phyloP scores from a whole-genome alignment of 1,140 invertebrate genomes.

The Leptopilina boulardi region DNA sequence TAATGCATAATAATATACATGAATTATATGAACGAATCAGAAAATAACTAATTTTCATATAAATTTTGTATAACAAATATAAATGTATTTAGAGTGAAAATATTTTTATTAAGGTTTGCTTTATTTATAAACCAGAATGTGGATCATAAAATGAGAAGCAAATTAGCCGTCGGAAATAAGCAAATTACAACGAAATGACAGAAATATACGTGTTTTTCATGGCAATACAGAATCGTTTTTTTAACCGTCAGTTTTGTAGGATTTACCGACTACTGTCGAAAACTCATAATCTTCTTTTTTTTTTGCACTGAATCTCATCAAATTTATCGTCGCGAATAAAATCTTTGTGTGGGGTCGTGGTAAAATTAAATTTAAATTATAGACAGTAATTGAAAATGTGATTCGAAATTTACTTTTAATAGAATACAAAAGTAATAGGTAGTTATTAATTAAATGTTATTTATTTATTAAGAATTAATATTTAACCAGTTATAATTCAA shows the following conservation, averaged over 20 bases:
- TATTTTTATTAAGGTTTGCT: neutral
- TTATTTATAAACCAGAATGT: slow-evolving; percentile 16
- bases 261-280: neutral
- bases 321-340: slow-evolving; percentile 14
- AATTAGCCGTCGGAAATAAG: slow-evolving; percentile 20
- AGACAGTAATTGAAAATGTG: neutral
- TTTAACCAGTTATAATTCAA: too few relatives aligned
- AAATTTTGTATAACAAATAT: neutral
- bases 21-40: too few relatives aligned
- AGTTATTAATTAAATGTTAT: too few relatives aligned
- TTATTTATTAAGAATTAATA: too few relatives aligned
- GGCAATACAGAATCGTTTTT: neutral
- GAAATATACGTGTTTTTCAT: slow-evolving; percentile 26
- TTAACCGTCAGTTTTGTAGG: neutral
- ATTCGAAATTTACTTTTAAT: too few relatives aligned
- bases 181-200: slow-evolving; percentile 23
- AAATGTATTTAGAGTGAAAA: neutral
- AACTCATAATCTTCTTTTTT: neutral
- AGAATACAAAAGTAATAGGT: too few relatives aligned
- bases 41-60: too few relatives aligned
- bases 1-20: too few relatives aligned
- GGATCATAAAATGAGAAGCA: neutral
- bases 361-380: neutral
- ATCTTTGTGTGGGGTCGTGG: neutral
- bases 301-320: neutral